Conservation (phyloP, 2,888 invertebrate species). For the Ecliptopera silaceata region DNA sequence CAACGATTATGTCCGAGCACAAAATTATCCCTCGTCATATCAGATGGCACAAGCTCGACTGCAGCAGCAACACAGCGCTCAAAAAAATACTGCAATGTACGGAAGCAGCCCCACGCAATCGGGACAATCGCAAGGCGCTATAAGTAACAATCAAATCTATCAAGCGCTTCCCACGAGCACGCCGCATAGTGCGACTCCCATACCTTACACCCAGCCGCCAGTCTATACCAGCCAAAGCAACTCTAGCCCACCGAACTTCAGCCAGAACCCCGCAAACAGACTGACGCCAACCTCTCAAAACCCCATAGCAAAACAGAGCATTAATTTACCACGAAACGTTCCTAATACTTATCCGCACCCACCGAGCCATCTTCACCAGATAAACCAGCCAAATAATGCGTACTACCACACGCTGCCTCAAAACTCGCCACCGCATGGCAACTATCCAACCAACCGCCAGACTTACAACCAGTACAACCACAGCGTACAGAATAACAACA, state of each 20-base stretch:
- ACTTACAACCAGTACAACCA: constrained; percentile 41
- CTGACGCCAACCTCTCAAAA: constrained; percentile 67
- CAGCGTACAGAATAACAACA: constrained; percentile 46
- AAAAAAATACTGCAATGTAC: constrained; percentile 62
- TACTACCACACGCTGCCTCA: constrained; percentile 73
- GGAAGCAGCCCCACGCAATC: constrained; percentile 60
- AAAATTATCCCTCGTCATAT: constrained; percentile 66
- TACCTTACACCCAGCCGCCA: constrained; percentile 71
- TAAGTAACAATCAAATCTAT: constrained; percentile 62
- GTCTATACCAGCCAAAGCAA: constrained; percentile 62
- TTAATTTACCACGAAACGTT: constrained; percentile 59
- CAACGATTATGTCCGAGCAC: constrained; percentile 68
- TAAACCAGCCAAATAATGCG: constrained; percentile 66
- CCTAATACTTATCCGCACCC: constrained; percentile 70
- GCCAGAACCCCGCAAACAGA: constrained; percentile 71
- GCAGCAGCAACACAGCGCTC: constrained; percentile 64
- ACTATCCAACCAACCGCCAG: constrained; percentile 58
- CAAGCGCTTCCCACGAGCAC: constrained; percentile 61
- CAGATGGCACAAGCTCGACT: constrained; percentile 64
- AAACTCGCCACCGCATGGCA: constrained; percentile 52
- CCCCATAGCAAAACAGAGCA: constrained; percentile 59
- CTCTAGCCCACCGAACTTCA: constrained; percentile 71
- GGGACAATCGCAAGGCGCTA: constrained; percentile 46
- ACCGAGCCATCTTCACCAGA: constrained; percentile 63
- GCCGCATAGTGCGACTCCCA: constrained; percentile 60